A percentile compares a stretch with the other conserved stretches of the same genome.
Conservation (phyloP, 1,140 invertebrate genomes). For the Coptotermes formosanus region DNA sequence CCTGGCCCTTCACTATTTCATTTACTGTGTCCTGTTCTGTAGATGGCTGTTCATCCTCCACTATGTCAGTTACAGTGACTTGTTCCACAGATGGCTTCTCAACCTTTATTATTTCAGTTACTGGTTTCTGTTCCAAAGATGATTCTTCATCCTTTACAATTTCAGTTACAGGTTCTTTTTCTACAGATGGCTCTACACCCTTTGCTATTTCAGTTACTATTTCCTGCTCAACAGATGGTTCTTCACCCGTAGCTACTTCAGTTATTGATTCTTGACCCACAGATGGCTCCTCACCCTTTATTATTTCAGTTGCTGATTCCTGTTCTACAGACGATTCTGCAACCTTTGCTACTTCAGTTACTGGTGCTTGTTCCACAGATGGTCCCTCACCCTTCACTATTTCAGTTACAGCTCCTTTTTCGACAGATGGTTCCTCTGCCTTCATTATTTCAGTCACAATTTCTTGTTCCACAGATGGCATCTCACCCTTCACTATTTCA, state of each 20-base stretch:
- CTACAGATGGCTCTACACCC: not conserved
- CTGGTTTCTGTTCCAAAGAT: not conserved
- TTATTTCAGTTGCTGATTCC: conserved; percentile 36
- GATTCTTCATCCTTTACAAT: not conserved
- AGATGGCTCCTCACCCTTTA: conserved; percentile 36
- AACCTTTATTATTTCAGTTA: not conserved
- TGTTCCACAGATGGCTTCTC: not conserved
- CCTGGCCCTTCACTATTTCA: not conserved
- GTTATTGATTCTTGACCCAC: not conserved
- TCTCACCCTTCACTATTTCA: not conserved
- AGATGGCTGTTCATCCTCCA: not conserved
- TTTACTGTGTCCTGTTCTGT: not conserved
- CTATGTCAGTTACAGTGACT: not conserved
- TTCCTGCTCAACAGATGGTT: not conserved
- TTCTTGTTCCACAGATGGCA: not conserved
- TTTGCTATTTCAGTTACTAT: not conserved
- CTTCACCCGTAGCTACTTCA: not conserved
- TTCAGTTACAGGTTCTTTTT: not conserved
- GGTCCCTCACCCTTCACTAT: not conserved
- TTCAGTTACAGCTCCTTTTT: not conserved
- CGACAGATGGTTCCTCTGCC: not conserved
- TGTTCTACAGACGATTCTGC: conserved; percentile 33
- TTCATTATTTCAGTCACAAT: not conserved
- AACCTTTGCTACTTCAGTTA: conserved; percentile 15
- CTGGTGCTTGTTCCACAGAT: not conserved